A percentile compares a stretch with the other conserved stretches of the same genome.
phyloP scores from a whole-genome alignment of 2,797 vertebrate genomes.

The Rhabdophis nuchalis region DNA sequence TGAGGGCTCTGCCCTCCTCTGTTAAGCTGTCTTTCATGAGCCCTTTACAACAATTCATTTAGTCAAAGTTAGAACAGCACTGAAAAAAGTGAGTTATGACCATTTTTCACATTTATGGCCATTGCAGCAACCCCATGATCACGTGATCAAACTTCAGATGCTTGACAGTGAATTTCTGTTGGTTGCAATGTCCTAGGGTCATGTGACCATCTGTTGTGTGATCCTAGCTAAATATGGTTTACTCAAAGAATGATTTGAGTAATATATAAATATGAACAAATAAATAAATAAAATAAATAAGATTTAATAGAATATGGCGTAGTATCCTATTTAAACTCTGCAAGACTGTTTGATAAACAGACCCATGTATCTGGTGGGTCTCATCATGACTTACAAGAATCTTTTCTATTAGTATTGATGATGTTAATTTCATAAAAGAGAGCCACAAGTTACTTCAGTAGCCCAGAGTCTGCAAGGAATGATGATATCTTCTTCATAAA shows the following conservation, averaged over 20 bases:
- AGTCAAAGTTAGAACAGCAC: not conserved
- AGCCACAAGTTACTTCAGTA: not conserved
- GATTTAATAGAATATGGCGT: not conserved
- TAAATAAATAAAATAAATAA: too few relatives aligned
- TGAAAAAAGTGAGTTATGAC: not conserved
- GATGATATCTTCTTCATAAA: not conserved
- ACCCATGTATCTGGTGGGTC: not conserved
- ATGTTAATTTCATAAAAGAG: not conserved
- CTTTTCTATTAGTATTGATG: not conserved
- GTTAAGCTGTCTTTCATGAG: not conserved
- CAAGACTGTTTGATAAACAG: not conserved
- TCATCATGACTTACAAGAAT: not conserved
- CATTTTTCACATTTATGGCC: too few relatives aligned
- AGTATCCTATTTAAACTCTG: not conserved
- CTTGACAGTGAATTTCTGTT: too few relatives aligned
- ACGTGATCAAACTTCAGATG: too few relatives aligned
- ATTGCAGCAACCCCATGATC: not conserved
- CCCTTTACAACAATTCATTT: not conserved
- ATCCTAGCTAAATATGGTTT: not conserved
- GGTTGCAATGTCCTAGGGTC: too few relatives aligned
- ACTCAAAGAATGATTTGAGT: too few relatives aligned
- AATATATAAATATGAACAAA: too few relatives aligned
- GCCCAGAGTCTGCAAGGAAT: not conserved
- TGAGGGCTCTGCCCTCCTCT: too few relatives aligned
- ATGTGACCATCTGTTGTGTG: not conserved